Base-by-base conservation (phyloP, 2,113 vertebrate species). In the Verasper variegatus region DNA sequence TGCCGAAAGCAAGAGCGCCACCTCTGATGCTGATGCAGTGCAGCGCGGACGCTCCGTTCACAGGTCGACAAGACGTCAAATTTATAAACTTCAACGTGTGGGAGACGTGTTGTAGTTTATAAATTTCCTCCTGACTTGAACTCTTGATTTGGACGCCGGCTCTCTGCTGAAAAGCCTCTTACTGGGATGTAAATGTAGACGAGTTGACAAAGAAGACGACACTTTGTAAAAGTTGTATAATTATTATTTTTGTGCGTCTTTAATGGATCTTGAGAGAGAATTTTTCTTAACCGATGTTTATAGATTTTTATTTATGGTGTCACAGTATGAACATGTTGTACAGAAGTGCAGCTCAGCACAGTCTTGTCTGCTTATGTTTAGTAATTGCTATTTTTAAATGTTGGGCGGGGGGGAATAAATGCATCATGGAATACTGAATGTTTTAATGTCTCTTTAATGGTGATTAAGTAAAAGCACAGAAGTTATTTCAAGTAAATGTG, bases 221-320 rank as follows among this genome's bases (percentile, higher is more conserved):
- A 79, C 61, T 87, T 87, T 91, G 90, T 92, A 89, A 88, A 87
- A 90, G 64, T 78, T 90, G 88, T 92, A 90, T 21, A 82, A 83
- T 85, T 77, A 80, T 86, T 78, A 72, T 89, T 91, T 31, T 86
- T 90, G 73, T 88, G 76, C 59, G 67, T 89, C 74, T 84, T 82
- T 21, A 69, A 74, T 71, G 66, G 71, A 58, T 85, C 83, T 83
- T 12, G 56, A 86, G 69, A 66, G 60, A 71, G 64, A 76, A 74
- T 2, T 87, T 91, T 89, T 89, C 80, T 86, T 78, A 73, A 84
- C 73, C 23, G 24, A 80, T 86, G 89, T 93, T 93, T 91, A 85
- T 92, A 92, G 89, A 89, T 87, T 91, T 92, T 89, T 92, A 90
- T 93, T 94, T 93, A 90, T 90, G 84, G 78, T 91, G 82, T 92